phyloP scores from a whole-genome alignment of 2,888 invertebrate genomes.

The Gortyna flavago region DNA sequence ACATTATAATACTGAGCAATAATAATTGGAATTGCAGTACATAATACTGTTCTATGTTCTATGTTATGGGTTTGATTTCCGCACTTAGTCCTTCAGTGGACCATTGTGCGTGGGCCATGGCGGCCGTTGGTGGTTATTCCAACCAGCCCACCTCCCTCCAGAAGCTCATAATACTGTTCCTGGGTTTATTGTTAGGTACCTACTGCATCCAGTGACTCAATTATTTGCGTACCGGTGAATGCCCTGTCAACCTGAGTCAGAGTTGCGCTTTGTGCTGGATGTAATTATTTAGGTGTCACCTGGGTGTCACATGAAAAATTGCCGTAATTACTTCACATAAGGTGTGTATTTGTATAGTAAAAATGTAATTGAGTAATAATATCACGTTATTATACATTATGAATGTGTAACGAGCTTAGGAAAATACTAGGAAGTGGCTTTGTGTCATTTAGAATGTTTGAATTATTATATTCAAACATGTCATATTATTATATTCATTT shows the following conservation, averaged over 20 bases:
- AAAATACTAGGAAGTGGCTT: conserved; percentile 18
- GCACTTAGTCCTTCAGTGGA: too few species aligned
- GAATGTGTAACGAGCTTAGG: conserved; percentile 6
- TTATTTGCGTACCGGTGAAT: conserved; percentile 10
- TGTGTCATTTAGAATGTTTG: background rate
- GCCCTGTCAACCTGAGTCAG: conserved; percentile 19
- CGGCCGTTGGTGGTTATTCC: too few species aligned
- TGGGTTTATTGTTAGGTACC: background rate
- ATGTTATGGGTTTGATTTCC: too few species aligned
- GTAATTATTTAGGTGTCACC: background rate
- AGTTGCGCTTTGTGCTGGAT: background rate
- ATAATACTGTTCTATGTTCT: background rate
- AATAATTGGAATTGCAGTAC: background rate
- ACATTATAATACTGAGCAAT: background rate
- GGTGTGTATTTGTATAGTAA: background rate
- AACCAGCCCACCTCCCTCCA: too few species aligned
- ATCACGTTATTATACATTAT: background rate
- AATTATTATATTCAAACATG: too few species aligned
- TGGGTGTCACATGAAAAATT: background rate
- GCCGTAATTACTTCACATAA: background rate
- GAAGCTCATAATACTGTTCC: background rate
- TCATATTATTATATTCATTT: conserved; percentile 11
- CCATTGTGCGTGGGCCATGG: too few species aligned
- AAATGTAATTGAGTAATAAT: background rate
- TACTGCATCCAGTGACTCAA: background rate